Conservation (phyloP, 2,888 invertebrate genomes). For the Leucophora obtusa region DNA sequence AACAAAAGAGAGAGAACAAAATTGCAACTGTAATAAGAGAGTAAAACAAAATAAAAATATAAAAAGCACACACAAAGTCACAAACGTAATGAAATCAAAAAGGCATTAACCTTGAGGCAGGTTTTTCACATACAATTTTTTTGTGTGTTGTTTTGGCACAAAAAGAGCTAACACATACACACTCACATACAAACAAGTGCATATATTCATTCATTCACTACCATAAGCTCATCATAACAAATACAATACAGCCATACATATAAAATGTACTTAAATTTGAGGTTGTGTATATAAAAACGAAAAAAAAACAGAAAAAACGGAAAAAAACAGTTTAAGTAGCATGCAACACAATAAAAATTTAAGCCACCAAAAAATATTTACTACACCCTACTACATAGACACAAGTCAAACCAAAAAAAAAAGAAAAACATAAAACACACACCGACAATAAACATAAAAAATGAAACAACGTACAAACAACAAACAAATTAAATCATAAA, state of each 20-base stretch:
- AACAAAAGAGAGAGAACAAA: constrained; percentile 15
- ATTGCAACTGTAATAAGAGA: constrained; percentile 7
- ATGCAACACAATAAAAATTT: constrained; percentile 17
- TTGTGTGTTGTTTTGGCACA: constrained; percentile 15
- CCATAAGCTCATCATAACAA: background rate
- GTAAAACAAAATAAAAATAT: background rate
- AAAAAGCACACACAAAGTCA: background rate
- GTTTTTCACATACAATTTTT: constrained; percentile 38
- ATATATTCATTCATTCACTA: no score
- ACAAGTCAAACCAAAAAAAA: no score
- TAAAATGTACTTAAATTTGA: constrained; percentile 14
- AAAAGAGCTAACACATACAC: background rate
- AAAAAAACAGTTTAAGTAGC: constrained; percentile 6
- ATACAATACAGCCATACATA: background rate
- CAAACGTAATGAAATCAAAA: constrained; percentile 38
- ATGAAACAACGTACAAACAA: background rate
- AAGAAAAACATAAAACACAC: no score
- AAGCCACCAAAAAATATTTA: constrained; percentile 9
- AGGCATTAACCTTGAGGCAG: constrained; percentile 53
- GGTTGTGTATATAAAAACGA: constrained; percentile 1
- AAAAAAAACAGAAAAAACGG: background rate
- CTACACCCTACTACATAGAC: no score
- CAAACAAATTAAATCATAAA: no score
- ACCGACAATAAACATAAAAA: no score
- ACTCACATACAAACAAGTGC: background rate